Evolutionary conservation across 2,888 invertebrate species (phyloP).

Genomic region (Hyppa rectilinea): DNA sequence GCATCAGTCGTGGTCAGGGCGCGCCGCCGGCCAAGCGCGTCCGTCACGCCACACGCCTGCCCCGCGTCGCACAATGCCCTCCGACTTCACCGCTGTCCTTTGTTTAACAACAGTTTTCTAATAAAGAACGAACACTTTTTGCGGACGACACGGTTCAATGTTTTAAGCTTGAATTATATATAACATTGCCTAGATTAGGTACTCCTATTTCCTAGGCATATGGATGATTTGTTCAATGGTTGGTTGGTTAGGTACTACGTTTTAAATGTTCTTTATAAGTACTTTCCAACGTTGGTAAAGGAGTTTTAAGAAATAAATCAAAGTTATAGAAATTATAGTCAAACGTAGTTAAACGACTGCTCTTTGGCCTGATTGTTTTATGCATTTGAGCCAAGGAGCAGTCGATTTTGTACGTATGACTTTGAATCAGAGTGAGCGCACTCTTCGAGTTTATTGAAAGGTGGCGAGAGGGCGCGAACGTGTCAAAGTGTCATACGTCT

Average conservation of each 20-base stretch:
- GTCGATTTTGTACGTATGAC: constrained; percentile 8
- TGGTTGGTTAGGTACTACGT: not conserved
- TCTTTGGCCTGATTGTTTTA: too few relatives aligned
- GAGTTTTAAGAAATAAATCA: not conserved
- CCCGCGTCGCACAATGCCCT: constrained; percentile 79
- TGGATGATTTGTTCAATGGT: constrained; percentile 2
- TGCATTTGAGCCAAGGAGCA: constrained; percentile 7
- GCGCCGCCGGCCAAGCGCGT: constrained; percentile 81
- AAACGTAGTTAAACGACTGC: too few relatives aligned
- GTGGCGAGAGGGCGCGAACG: constrained; percentile 40
- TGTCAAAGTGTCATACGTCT: constrained; percentile 43
- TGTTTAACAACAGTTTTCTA: constrained; percentile 68
- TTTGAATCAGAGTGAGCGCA: constrained; percentile 60
- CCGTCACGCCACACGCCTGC: constrained; percentile 80
- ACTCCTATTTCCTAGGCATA: constrained; percentile 4
- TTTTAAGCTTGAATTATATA: constrained; percentile 35
- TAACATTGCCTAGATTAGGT: constrained; percentile 21
- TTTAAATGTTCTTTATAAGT: not conserved
- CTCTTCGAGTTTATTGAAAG: constrained; percentile 44
- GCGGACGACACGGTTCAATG: constrained; percentile 56
- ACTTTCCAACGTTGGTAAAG: not conserved
- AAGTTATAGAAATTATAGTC: not conserved
- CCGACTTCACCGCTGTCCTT: constrained; percentile 74
- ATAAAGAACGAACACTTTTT: constrained; percentile 60
- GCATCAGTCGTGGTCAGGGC: constrained; percentile 71